phyloP scores from a whole-genome alignment of 2,113 vertebrate genomes.

The Rhinichthys klamathensis region DNA sequence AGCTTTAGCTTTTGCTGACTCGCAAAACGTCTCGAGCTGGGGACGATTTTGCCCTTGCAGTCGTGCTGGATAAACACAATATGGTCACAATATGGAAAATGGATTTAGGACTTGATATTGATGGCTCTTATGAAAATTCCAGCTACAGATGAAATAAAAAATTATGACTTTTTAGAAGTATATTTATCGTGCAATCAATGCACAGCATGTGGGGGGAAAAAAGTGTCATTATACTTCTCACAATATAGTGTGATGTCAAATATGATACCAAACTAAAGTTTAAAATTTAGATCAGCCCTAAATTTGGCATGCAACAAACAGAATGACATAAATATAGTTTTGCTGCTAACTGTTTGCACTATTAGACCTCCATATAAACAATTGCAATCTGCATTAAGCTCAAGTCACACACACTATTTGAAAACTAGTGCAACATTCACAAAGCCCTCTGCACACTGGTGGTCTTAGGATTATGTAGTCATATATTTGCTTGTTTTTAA shows the following conservation, averaged over 20 bases:
- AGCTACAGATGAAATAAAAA: slow-evolving; percentile 54
- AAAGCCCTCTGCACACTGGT: slow-evolving; percentile 59
- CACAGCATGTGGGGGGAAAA: background rate
- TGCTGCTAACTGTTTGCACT: background rate
- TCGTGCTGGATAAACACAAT: slow-evolving; percentile 63
- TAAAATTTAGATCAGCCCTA: background rate
- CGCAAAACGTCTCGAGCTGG: slow-evolving; percentile 65
- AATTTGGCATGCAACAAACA: background rate
- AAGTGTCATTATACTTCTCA: too few species aligned
- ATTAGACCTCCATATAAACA: slow-evolving; percentile 1
- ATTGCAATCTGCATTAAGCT: background rate
- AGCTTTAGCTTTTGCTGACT: slow-evolving; percentile 75
- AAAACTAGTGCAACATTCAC: slow-evolving; percentile 53
- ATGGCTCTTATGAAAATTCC: slow-evolving; percentile 46
- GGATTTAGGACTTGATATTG: slow-evolving; percentile 69
- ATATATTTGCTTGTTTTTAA: slow-evolving; percentile 80
- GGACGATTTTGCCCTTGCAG: slow-evolving; percentile 68
- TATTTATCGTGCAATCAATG: background rate
- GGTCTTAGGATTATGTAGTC: slow-evolving; percentile 68
- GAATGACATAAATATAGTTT: background rate
- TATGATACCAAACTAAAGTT: background rate
- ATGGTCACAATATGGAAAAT: slow-evolving; percentile 68
- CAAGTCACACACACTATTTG: background rate
- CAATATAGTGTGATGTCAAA: too few species aligned
- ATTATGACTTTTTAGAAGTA: slow-evolving; percentile 58